These are phyloP conservation scores for Campoplex capitator DNA, from an alignment of 2,888 invertebrate species.

Conservation along the genomic window DNA sequence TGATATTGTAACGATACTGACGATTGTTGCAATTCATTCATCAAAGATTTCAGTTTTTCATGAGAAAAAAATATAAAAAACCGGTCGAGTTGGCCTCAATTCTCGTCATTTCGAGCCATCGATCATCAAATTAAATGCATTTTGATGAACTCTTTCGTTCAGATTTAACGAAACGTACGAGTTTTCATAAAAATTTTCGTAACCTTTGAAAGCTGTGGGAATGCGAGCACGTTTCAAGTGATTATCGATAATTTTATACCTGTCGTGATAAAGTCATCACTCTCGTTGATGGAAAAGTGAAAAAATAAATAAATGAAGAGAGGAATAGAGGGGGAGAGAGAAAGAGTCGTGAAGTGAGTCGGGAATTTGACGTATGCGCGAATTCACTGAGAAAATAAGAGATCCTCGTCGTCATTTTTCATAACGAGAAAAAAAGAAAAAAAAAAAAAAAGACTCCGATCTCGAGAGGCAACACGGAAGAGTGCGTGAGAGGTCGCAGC, in stretches of 20 bases:
- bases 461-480: constrained; percentile 6
- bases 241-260: background rate
- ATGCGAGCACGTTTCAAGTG: background rate
- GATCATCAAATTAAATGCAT: background rate
- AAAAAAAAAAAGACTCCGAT: background rate
- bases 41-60: background rate
- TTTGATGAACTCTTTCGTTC: background rate
- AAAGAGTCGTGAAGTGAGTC: constrained; percentile 14
- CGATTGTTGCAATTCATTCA: background rate
- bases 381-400: constrained; percentile 52
- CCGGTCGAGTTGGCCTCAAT: background rate
- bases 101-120: background rate
- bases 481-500: constrained; percentile 19
- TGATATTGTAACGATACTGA: background rate
- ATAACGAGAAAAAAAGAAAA: constrained; percentile 52
- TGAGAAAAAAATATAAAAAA: background rate
- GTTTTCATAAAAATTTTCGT: background rate
- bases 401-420: constrained; percentile 60
- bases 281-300: constrained; percentile 5
- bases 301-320: background rate
- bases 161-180: background rate
- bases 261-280: constrained; percentile 28
- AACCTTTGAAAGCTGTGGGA: background rate
- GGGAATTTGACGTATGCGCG: constrained; percentile 58
- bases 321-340: background rate